phyloP scores from a whole-genome alignment of 2,113 vertebrate species.

The Tetrax tetrax region DNA sequence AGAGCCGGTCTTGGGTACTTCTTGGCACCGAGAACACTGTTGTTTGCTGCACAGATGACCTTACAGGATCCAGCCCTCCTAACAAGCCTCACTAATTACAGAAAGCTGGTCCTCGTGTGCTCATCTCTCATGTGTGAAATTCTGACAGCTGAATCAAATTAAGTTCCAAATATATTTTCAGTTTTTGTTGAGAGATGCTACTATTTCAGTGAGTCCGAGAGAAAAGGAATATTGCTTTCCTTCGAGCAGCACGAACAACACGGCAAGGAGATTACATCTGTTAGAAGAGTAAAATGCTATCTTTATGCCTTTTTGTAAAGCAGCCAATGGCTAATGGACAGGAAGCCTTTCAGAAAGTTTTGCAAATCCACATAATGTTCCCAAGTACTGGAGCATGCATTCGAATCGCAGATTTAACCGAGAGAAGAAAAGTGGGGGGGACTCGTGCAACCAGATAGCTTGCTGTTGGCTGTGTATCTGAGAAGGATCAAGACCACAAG shows the following conservation, averaged over 20 bases:
- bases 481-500: constrained; percentile 52
- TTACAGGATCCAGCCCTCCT: background rate
- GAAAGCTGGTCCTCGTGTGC: background rate
- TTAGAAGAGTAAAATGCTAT: constrained; percentile 49
- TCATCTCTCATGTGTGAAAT: background rate
- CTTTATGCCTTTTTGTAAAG: constrained; percentile 70
- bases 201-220: constrained; percentile 13
- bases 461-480: constrained; percentile 38
- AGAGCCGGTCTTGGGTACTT: background rate
- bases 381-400: constrained; percentile 16
- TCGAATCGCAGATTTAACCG: constrained; percentile 55
- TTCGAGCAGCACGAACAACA: constrained; percentile 21
- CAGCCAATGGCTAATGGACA: constrained; percentile 68
- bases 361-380: constrained; percentile 68
- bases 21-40: background rate
- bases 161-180: constrained; percentile 54
- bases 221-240: constrained; percentile 52
- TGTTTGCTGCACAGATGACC: background rate
- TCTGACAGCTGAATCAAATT: constrained; percentile 47
- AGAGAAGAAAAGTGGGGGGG: constrained; percentile 16
- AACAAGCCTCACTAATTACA: background rate
- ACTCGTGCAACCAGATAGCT: constrained; percentile 36
- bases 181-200: constrained; percentile 44
- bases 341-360: constrained; percentile 65
- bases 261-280: constrained; percentile 41